phyloP scores from a whole-genome alignment of 2,113 vertebrate species.

The Paramisgurnus dabryanus region DNA sequence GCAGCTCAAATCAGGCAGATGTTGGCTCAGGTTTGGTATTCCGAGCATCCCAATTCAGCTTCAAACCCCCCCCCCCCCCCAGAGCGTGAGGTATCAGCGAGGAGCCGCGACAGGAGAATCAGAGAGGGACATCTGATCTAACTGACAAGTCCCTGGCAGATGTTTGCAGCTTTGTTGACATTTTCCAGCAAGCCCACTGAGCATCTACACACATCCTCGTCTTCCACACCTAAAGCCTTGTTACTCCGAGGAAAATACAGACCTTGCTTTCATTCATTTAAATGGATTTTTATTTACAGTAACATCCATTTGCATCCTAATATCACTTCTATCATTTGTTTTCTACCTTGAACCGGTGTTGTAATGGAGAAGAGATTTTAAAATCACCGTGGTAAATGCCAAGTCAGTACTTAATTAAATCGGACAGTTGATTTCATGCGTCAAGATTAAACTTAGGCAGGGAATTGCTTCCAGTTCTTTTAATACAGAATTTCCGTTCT shows the following conservation, averaged over 20 bases:
- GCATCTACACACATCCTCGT: slow-evolving; percentile 30
- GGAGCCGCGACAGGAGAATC: slow-evolving; percentile 45
- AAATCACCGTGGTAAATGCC: slow-evolving; percentile 15
- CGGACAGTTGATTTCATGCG: slow-evolving; percentile 47
- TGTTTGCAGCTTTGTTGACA: slow-evolving; percentile 57
- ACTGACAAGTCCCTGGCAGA: slow-evolving; percentile 59
- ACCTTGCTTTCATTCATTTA: slow-evolving; percentile 20
- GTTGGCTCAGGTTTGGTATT: slow-evolving; percentile 39
- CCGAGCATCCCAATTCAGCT: slow-evolving; percentile 32
- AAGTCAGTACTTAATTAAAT: slow-evolving; percentile 41
- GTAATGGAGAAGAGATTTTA: neutral
- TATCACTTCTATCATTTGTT: neutral
- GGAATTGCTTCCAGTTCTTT: slow-evolving; percentile 43
- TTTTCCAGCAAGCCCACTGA: slow-evolving; percentile 40
- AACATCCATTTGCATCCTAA: neutral
- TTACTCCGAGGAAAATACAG: neutral
- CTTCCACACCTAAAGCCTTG: slow-evolving; percentile 29
- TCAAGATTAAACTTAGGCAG: slow-evolving; percentile 43
- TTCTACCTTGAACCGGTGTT: slow-evolving; percentile 13
- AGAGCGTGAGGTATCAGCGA: neutral
- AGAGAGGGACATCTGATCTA: slow-evolving; percentile 42
- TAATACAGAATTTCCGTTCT: slow-evolving; percentile 36
- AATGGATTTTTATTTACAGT: neutral
- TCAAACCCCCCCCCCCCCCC: slow-evolving; percentile 8
- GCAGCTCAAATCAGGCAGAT: slow-evolving; percentile 35